Percentiles rank a stretch among this genome's conserved stretches.
Evolutionary conservation across 2,888 invertebrate genomes (phyloP).

Genomic region (Glaucopsyche alexis): DNA sequence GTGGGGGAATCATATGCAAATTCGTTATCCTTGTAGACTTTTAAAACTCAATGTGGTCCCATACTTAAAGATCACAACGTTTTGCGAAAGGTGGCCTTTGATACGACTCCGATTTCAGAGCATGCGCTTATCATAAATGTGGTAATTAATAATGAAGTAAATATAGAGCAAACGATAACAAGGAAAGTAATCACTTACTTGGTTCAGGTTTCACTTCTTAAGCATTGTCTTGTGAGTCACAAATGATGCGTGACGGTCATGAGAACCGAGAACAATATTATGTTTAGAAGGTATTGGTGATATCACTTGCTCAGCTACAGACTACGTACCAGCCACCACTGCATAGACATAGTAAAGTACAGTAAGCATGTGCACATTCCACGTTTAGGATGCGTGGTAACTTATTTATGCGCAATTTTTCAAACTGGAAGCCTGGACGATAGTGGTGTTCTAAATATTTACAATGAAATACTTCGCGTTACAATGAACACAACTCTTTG

Average conservation of each 20-base stretch:
- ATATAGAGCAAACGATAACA: constrained; percentile 1
- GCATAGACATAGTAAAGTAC: neutral
- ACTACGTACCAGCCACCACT: too few relatives aligned
- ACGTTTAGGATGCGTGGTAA: neutral
- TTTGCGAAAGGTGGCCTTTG: neutral
- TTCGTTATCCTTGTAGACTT: neutral
- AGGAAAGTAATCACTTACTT: constrained; percentile 20
- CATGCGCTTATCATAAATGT: neutral
- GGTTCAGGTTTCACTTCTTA: constrained; percentile 19
- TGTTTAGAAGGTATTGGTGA: neutral
- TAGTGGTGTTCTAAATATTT: too few relatives aligned
- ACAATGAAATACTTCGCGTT: too few relatives aligned
- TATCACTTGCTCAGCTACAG: neutral
- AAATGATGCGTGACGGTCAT: constrained; percentile 34
- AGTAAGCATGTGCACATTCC: neutral
- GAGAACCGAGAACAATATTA: constrained; percentile 6
- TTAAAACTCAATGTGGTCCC: neutral
- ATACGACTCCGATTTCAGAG: neutral
- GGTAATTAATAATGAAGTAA: neutral
- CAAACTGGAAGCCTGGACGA: too few relatives aligned
- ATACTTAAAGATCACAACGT: neutral
- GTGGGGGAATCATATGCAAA: neutral
- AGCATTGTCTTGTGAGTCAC: constrained; percentile 28
- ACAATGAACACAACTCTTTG: too few relatives aligned
- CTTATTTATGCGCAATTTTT: too few relatives aligned